phyloP scores from a whole-genome alignment of 2,888 invertebrate species.

The Venustoraphidia nigricollis region DNA sequence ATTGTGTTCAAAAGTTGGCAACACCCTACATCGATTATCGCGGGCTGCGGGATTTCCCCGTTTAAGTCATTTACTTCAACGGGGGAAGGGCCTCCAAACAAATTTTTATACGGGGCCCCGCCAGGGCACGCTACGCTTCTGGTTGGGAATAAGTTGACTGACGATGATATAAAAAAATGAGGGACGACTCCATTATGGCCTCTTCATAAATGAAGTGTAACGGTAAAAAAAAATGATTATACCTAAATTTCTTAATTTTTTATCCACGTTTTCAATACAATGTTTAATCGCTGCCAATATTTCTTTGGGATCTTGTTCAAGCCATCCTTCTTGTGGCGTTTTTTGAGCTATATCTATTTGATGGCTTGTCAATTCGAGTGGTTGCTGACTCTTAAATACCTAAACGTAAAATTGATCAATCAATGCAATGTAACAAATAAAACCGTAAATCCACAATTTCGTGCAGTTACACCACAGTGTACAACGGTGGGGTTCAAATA shows the following conservation, averaged over 20 bases:
- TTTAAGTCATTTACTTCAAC: too few species aligned
- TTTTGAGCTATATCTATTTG: slow-evolving; percentile 66
- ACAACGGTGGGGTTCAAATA: neutral
- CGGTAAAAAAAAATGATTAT: too few species aligned
- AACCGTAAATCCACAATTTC: neutral
- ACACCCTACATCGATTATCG: too few species aligned
- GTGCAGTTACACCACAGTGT: neutral
- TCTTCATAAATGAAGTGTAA: too few species aligned
- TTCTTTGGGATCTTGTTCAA: slow-evolving; percentile 79
- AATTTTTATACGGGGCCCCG: too few species aligned
- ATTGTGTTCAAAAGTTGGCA: too few species aligned
- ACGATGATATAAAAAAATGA: too few species aligned
- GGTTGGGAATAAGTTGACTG: too few species aligned
- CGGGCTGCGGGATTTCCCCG: too few species aligned
- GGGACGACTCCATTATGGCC: too few species aligned
- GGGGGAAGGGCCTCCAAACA: too few species aligned
- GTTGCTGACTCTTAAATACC: slow-evolving; percentile 62
- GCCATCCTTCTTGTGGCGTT: slow-evolving; percentile 83
- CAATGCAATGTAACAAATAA: neutral
- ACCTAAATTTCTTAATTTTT: slow-evolving; percentile 35
- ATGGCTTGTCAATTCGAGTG: slow-evolving; percentile 64
- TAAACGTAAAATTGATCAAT: slow-evolving; percentile 26
- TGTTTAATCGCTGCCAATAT: slow-evolving; percentile 63
- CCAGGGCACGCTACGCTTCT: too few species aligned
- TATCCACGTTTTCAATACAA: slow-evolving; percentile 64